These are phyloP conservation scores for Scaptomyza polygonia DNA, from an alignment of 2,888 invertebrate species.

Conservation along the genomic window DNA sequence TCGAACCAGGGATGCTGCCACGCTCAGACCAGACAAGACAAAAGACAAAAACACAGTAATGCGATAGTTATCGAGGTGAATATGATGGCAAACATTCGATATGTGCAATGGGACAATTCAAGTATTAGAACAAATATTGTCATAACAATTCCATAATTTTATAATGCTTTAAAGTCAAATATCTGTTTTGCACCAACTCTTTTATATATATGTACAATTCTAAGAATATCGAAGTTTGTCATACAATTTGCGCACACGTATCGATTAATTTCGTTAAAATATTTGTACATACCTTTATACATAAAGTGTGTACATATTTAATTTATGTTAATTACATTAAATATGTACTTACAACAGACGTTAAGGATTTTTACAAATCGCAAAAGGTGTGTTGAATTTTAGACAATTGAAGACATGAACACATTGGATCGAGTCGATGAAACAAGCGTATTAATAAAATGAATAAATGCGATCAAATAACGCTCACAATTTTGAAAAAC, in stretches of 20 bases:
- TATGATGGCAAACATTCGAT: not conserved
- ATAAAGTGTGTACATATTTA: slow-evolving; percentile 1
- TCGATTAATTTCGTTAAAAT: not conserved
- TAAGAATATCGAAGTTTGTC: slow-evolving; percentile 1
- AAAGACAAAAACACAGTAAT: slow-evolving; percentile 5
- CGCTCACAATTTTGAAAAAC: too few species aligned
- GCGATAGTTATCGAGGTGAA: slow-evolving; percentile 39
- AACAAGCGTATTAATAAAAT: not conserved
- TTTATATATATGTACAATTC: not conserved
- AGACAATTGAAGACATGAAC: not conserved
- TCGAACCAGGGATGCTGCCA: slow-evolving; percentile 52
- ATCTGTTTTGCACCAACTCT: not conserved
- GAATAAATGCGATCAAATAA: not conserved
- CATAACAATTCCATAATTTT: not conserved
- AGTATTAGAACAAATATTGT: not conserved
- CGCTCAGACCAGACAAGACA: slow-evolving; percentile 21
- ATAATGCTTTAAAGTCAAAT: not conserved
- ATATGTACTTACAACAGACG: not conserved
- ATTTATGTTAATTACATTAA: not conserved
- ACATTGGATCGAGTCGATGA: not conserved
- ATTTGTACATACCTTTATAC: not conserved
- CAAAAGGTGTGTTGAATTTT: not conserved
- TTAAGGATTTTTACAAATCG: not conserved
- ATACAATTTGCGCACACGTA: not conserved
- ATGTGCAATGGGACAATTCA: not conserved